Percentiles rank a stretch among this genome's conserved stretches.
Conservation (phyloP, 2,113 vertebrate genomes). For the Taxidea taxus region DNA sequence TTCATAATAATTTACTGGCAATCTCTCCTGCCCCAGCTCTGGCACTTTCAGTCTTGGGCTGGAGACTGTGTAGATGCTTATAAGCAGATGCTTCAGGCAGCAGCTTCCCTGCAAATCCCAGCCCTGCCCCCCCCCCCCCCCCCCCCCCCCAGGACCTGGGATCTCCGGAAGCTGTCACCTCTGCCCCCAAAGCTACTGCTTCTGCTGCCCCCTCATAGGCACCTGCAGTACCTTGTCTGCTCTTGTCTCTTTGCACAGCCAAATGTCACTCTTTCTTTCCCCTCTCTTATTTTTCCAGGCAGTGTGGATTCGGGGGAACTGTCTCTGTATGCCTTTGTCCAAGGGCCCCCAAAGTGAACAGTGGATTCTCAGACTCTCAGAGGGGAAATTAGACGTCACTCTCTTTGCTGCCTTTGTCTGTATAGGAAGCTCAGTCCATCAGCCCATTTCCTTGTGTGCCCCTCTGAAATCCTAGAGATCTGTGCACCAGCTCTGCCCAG, state of each 20-base stretch:
- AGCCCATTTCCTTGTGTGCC: background rate
- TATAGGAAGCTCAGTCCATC: background rate
- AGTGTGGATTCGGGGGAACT: fast-evolving
- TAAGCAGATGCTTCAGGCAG: fast-evolving
- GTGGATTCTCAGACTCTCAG: background rate
- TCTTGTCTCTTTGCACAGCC: background rate
- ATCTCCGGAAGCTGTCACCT: too few species aligned
- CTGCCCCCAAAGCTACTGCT: background rate
- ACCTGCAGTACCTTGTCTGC: background rate
- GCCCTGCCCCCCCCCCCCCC: background rate
- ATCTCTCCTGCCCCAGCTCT: too few species aligned
- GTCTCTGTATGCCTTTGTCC: background rate
- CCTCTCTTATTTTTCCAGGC: background rate
- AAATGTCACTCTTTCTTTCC: background rate
- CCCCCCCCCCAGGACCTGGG: too few species aligned
- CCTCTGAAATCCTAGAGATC: background rate
- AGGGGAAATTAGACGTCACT: background rate
- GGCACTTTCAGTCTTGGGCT: background rate
- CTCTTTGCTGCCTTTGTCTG: too few species aligned
- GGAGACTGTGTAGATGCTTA: background rate
- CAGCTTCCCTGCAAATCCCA: background rate
- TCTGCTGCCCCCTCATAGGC: too few species aligned
- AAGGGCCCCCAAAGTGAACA: background rate
- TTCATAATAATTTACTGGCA: background rate
- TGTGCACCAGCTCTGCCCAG: fast-evolving